Evolutionary conservation across 2,888 invertebrate genomes (phyloP), one percentile per base, ranked within the genome.

Genomic region (Parasteatoda lunata): DNA sequence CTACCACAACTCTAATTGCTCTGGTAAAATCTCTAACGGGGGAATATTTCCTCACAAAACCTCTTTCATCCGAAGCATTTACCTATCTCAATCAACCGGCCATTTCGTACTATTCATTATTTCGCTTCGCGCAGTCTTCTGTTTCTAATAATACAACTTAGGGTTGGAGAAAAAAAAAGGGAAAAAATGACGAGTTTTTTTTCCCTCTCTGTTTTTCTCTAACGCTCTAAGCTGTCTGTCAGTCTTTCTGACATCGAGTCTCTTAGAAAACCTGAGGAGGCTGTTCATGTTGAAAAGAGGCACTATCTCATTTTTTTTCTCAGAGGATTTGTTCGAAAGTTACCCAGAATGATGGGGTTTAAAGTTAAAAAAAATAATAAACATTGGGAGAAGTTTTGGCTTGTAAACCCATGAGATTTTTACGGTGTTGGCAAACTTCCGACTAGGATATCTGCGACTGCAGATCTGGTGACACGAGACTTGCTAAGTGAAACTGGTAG

Each of bases 211-310:
- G 73, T 45, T 69, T 84, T 59, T 75, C 73, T 30, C 52, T 75
- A 65, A 80, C 59, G 6, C 64, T 54, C 54, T 48, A 78, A 84
- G 70, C 84, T 77, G 84, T 84, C 84, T 78, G 80, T 80, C 85
- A 86, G 54, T 54, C 48, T 48, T 49, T 66, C 54, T 86, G 85
- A 86, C 85, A 86, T 69, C 65, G 72, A 49, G 69, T 8, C n/a
- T n/a, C 54, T 64, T 66, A 65, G 71, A 71, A 30, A 68, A 54
- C 70, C 47, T 30, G 71, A 70, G 80, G 71, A 68, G 85, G 85
- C 65, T 80, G 80, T 71, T 80, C 85, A 70, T 51, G 85, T 59
- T 86, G 85, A 86, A 86, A 84, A 77, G 80, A 76, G 6, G 68
- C 13, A 68, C 30, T 5, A 51, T 80, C 69, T 77, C 69, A 69